Conservation (phyloP, 2,113 vertebrate species). For the Labrus mixtus region DNA sequence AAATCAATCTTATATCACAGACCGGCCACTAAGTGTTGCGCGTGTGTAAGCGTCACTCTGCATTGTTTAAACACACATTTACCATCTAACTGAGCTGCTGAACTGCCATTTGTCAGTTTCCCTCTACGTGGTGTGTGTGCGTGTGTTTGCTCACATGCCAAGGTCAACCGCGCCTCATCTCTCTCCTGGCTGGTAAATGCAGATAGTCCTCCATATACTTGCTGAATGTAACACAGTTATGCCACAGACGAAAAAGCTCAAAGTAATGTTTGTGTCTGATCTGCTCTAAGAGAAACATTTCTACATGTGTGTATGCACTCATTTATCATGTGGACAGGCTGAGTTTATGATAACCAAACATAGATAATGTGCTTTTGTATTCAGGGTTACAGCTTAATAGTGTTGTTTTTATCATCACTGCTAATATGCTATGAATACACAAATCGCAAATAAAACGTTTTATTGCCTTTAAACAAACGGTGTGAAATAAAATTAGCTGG, state of each 20-base stretch:
- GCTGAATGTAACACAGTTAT: constrained; percentile 13
- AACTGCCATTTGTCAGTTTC: constrained; percentile 77
- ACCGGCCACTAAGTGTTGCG: constrained; percentile 75
- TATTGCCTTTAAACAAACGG: constrained; percentile 53
- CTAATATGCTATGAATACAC: constrained; percentile 49
- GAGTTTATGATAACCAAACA: constrained; percentile 22
- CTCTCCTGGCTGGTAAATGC: constrained; percentile 52
- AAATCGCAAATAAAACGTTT: constrained; percentile 59
- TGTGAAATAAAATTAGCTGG: constrained; percentile 40
- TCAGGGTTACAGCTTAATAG: constrained; percentile 33
- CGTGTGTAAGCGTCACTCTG: constrained; percentile 73
- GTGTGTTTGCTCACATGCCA: constrained; percentile 56
- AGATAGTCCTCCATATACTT: constrained; percentile 21
- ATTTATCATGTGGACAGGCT: constrained; percentile 23
- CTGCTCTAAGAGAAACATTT: neutral
- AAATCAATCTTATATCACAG: constrained; percentile 79
- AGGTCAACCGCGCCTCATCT: constrained; percentile 71
- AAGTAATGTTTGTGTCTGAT: no score
- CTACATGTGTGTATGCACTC: neutral
- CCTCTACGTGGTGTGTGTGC: constrained; percentile 25
- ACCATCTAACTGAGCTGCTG: constrained; percentile 76
- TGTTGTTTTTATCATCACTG: constrained; percentile 43
- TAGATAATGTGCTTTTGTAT: constrained; percentile 27
- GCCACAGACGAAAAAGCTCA: constrained; percentile 9
- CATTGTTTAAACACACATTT: constrained; percentile 82